phyloP scores from a whole-genome alignment of 2,888 invertebrate genomes.

The Lasioglossum malachurum region DNA sequence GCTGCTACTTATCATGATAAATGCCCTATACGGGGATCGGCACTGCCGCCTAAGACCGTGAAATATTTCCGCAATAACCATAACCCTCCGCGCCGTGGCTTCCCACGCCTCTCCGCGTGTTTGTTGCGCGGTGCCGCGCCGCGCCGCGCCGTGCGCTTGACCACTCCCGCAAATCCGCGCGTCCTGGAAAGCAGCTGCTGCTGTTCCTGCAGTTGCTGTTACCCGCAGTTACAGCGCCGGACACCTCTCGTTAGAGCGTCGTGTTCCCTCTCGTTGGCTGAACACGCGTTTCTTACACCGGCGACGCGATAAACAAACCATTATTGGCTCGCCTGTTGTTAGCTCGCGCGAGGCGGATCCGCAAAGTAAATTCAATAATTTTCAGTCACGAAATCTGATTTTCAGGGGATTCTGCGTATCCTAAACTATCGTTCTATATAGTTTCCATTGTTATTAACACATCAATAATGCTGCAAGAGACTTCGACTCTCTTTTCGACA shows the following conservation, averaged over 20 bases:
- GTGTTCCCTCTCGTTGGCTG: neutral
- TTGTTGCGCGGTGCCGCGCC: conserved; percentile 5
- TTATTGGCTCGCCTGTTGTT: neutral
- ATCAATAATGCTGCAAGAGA: no score
- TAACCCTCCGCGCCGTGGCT: conserved; percentile 73
- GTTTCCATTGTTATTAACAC: neutral
- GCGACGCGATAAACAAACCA: neutral
- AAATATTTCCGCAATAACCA: conserved; percentile 80
- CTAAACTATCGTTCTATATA: neutral
- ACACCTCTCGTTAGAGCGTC: conserved; percentile 9
- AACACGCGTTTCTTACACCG: neutral
- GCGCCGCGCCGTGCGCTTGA: conserved; percentile 39
- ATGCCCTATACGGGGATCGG: conserved; percentile 72
- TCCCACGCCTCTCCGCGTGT: conserved; percentile 77
- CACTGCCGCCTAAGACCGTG: conserved; percentile 76
- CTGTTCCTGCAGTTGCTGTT: neutral
- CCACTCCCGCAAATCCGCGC: conserved; percentile 46
- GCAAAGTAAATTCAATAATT: neutral
- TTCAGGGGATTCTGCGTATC: neutral
- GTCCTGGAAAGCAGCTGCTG: neutral
- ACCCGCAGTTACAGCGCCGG: neutral
- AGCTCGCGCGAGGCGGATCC: neutral
- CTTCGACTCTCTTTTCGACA: no score
- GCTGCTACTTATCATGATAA: conserved; percentile 78
- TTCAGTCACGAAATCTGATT: neutral